A percentile compares a stretch with the other conserved stretches of the same genome.
phyloP scores from a whole-genome alignment of 2,888 invertebrate species.

The Tetragonisca angustula region DNA sequence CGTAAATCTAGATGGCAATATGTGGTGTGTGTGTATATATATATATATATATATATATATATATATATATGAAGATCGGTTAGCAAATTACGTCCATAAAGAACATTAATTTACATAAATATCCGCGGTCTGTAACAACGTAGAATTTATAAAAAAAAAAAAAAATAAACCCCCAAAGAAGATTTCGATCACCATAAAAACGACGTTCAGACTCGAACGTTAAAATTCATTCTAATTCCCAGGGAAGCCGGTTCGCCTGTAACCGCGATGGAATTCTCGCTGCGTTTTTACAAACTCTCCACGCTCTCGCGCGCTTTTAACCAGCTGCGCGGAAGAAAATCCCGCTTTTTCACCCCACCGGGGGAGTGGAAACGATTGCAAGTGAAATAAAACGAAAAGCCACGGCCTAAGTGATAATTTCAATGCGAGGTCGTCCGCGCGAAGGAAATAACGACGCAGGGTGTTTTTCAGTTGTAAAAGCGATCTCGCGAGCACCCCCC shows the following conservation, averaged over 20 bases:
- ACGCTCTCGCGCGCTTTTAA: constrained; percentile 2
- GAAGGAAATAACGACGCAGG: not conserved
- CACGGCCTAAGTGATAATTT: not conserved
- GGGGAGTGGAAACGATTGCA: not conserved
- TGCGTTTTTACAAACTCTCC: constrained; percentile 22
- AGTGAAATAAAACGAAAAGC: constrained; percentile 4
- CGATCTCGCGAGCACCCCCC: not conserved
- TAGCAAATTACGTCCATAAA: not conserved
- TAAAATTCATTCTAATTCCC: constrained; percentile 44
- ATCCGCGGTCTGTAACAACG: not conserved
- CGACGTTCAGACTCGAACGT: not conserved
- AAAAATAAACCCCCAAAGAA: not conserved
- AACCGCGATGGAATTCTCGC: constrained; percentile 39
- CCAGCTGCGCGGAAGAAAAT: not conserved
- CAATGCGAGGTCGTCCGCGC: constrained; percentile 1
- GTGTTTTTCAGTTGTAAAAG: no score
- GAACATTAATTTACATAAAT: not conserved
- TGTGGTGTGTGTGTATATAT: no score
- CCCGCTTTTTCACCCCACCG: not conserved
- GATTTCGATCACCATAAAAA: not conserved
- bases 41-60: no score
- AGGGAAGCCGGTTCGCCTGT: not conserved
- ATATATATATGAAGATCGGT: not conserved
- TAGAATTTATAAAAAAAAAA: not conserved
- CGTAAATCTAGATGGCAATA: no score